Evolutionary conservation across 2,113 vertebrate genomes (phyloP).

Genomic region (Ictidomys tridecemlineatus): DNA sequence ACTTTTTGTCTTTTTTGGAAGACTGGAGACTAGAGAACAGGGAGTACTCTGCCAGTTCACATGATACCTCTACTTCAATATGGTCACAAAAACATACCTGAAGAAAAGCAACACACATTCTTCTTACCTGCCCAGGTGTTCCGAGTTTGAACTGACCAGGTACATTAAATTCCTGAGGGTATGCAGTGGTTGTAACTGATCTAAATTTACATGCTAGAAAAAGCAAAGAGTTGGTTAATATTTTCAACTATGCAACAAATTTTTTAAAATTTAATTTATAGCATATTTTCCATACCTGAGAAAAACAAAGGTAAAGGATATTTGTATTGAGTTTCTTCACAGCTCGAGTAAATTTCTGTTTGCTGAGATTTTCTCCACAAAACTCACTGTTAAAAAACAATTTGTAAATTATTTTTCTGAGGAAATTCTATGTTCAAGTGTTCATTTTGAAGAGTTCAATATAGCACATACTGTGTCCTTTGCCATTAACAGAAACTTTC

Average conservation of each 20-base stretch:
- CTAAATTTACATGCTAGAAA: slow-evolving; percentile 94
- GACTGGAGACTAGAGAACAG: background rate
- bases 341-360: slow-evolving; percentile 95
- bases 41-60: background rate
- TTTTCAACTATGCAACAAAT: slow-evolving; percentile 67
- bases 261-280: background rate
- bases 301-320: slow-evolving; percentile 98
- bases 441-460: background rate
- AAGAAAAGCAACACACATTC: background rate
- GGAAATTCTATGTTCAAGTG: background rate
- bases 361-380: slow-evolving; percentile 97
- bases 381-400: slow-evolving; percentile 92
- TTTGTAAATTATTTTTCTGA: background rate
- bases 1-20: background rate
- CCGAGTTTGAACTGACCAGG: slow-evolving; percentile 94
- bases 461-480: background rate
- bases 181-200: slow-evolving; percentile 97
- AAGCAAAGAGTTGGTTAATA: slow-evolving; percentile 50
- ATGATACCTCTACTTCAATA: background rate
- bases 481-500: background rate
- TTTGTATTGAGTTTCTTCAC: slow-evolving; percentile 98
- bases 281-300: slow-evolving; percentile 91
- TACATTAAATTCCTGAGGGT: slow-evolving; percentile 99
- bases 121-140: slow-evolving; percentile 96
- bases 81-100: background rate